Evolutionary conservation across 2,113 vertebrate genomes (phyloP), one percentile per base, ranked within the genome.

Genomic region (Antechinus flavipes): DNA sequence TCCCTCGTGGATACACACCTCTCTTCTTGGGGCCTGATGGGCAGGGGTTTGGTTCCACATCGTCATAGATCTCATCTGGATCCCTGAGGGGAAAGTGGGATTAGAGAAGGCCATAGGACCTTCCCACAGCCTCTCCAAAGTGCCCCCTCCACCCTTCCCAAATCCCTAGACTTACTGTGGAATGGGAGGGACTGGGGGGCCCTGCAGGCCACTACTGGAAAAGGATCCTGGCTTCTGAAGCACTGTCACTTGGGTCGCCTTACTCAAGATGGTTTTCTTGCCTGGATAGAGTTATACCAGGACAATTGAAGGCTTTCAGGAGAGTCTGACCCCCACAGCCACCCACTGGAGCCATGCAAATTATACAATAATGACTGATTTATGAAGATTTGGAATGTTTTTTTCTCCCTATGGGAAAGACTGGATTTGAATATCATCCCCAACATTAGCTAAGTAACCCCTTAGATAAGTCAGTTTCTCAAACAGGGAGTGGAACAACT

Each of bases 1-100:
- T 68, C 30, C 12, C 30, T 68, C 12, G 35, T 68, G 61, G 7
- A 84, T 42, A 97, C 97, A 56, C 54, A 98, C 98, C 98, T 98
- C 25, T 96, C 89, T 23, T 56, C 50, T 35, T 68, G 52, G 90
- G 76, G 25, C 93, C 11, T 12, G 91, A 54, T 24, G 92, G 90
- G 52, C 68, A 58, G 53, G 92, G 30, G 0, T 55, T 91, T 1
- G 53, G 16, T 49, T 95, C 98, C 93, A 97, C 93, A 0, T 96
- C 91, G 0, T 98, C 96, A 0, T 97, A 98, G 91, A 93, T 89
- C 52, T 97, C 93, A 0, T 98, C 96, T 0, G 30, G 91, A 91
- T 92, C 54, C 94, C 98, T 98, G 95, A 5, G 25, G 35, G 49
- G 92, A 91, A 12, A 94, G 7, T 35, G 10, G 49, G 26, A 0